A percentile compares a stretch with the other conserved stretches of the same genome.
phyloP scores from a whole-genome alignment of 2,797 vertebrate genomes.

The Lepilemur ruficaudatus region DNA sequence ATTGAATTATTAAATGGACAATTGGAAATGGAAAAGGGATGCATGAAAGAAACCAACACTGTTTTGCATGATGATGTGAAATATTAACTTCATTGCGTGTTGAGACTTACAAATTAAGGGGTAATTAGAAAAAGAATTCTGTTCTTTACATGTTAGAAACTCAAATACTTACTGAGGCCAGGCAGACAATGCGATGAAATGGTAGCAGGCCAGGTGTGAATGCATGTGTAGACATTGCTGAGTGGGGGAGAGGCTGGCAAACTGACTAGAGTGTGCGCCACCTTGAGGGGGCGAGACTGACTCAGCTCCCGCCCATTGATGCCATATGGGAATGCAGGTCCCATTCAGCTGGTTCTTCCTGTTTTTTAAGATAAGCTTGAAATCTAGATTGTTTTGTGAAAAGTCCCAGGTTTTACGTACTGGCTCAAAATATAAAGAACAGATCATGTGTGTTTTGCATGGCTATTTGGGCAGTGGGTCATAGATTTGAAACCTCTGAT shows the following conservation, averaged over 20 bases:
- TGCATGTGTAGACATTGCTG: too few relatives aligned
- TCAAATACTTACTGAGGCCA: not conserved
- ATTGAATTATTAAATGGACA: not conserved
- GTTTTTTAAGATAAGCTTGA: conserved; percentile 16
- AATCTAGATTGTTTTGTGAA: not conserved
- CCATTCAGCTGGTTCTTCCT: not conserved
- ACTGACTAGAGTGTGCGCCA: too few relatives aligned
- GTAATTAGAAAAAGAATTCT: not conserved
- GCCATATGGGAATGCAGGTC: not conserved
- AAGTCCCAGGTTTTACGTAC: not conserved
- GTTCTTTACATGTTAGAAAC: not conserved
- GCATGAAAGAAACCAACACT: not conserved
- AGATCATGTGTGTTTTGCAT: not conserved
- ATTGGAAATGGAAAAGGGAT: not conserved
- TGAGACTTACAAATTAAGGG: not conserved
- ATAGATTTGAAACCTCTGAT: not conserved
- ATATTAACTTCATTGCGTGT: not conserved
- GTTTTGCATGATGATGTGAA: not conserved
- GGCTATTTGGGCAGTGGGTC: not conserved
- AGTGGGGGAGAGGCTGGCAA: not conserved
- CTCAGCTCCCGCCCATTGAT: not conserved
- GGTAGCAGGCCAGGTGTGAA: not conserved
- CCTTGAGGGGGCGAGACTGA: not conserved
- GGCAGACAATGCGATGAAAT: not conserved
- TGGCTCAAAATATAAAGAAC: conserved; percentile 4